Base-by-base conservation (phyloP, 1,140 invertebrate species). In the Cataglyphis hispanica region DNA sequence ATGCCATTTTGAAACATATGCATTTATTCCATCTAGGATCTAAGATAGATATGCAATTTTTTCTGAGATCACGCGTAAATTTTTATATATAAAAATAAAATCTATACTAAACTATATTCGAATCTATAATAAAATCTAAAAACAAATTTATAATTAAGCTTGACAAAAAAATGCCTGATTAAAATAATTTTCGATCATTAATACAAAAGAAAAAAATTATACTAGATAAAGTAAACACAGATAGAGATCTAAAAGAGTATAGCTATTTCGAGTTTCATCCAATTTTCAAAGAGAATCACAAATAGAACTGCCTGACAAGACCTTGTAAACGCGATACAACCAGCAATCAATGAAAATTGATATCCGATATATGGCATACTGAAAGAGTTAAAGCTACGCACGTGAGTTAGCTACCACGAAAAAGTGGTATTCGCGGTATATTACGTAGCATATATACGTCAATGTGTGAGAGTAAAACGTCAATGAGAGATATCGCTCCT, bases 401-500 rank as follows among this genome's bases (percentile, higher is more conserved):
- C 43, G 74, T 80, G 74, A 66, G 37, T 78, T 84, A n/a, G n/a
- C n/a, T n/a, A n/a, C n/a, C n/a, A 40, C 60, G 43, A 63, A 77
- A 84, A 60, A 70, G 56, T 43, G 40, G 43, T 76, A 43, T 84
- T 83, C 81, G 60, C 31, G 64, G 64, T 69, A 86, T 86, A 60
- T 86, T 66, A 77, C 69, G 72, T 76, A 43, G 81, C 27, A 43
- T 61, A 53, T 78, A 85, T n/a, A n/a, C 43, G 60, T 50, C 46
- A 50, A 0, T 50, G 1, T 43, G 46, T 1, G 46, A 50, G 16
- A 50, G 46, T n/a, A 1, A 50, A 69, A 80, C 84, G 84, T 78
- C 74, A 85, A 37, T 40, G 70, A 69, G 84, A 69, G 75, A 85
- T 85, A 80, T 85, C 84, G 37, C 61, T 76, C n/a, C 22, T 83